phyloP scores from a whole-genome alignment of 53 echinoderm and acorn worm species.

The Apostichopus leukothele region DNA sequence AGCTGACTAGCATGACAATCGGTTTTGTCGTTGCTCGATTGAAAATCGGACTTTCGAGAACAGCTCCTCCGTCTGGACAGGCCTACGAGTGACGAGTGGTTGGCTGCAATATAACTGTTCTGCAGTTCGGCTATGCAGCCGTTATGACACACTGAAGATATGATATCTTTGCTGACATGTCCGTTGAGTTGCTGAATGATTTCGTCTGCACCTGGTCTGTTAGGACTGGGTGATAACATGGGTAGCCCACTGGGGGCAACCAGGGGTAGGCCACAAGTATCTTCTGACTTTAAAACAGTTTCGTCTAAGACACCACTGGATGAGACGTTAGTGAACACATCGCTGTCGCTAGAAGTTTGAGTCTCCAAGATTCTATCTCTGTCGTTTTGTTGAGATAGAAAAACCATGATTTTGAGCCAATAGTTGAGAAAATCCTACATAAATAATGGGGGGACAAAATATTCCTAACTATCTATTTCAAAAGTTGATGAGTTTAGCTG shows the following conservation, averaged over 20 bases:
- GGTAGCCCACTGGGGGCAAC: not conserved
- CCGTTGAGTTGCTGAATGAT: conserved; percentile 4
- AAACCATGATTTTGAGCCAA: not conserved
- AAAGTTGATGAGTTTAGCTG: too few species aligned
- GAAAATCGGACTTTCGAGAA: conserved; percentile 15
- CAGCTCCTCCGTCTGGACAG: conserved; percentile 15
- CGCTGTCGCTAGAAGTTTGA: conserved; percentile 3
- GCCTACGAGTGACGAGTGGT: not conserved
- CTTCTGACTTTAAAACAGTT: not conserved
- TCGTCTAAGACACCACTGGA: not conserved
- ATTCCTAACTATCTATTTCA: too few species aligned
- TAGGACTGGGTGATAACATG: not conserved
- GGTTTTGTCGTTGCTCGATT: conserved; percentile 6
- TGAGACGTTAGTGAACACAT: not conserved
- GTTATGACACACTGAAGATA: not conserved
- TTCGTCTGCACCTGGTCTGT: not conserved
- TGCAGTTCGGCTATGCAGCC: conserved; percentile 11
- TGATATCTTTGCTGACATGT: not conserved
- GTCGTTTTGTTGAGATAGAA: not conserved
- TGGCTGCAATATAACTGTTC: conserved; percentile 2
- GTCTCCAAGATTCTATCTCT: conserved; percentile 8
- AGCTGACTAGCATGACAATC: conserved; percentile 10
- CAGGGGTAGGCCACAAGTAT: not conserved
- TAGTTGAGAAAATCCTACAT: too few species aligned
- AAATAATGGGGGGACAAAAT: too few species aligned